Evolutionary conservation across 2,888 invertebrate genomes (phyloP).

Genomic region (Meta bourneti): DNA sequence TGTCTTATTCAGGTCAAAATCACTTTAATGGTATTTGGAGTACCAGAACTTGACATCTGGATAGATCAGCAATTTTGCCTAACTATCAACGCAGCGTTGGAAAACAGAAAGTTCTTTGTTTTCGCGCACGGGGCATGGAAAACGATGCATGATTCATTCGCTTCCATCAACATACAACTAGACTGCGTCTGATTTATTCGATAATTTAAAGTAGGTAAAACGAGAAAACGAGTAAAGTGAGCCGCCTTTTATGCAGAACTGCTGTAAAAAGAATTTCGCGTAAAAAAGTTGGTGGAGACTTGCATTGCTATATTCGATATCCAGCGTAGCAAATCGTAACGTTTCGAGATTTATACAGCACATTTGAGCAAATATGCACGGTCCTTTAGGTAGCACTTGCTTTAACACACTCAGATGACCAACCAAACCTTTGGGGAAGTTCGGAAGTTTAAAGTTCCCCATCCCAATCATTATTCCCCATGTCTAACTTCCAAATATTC

Average conservation of each 20-base stretch:
- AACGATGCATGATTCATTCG: neutral
- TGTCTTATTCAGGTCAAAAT: too few species aligned
- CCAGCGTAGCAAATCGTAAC: neutral
- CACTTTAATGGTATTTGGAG: too few species aligned
- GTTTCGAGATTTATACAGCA: neutral
- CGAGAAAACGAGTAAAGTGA: constrained; percentile 1
- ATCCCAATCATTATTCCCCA: too few species aligned
- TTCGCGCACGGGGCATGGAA: neutral
- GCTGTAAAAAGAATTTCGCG: neutral
- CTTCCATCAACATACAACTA: neutral
- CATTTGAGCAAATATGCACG: neutral
- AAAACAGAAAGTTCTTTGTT: neutral
- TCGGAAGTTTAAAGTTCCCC: too few species aligned
- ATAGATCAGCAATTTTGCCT: neutral
- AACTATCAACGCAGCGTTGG: neutral
- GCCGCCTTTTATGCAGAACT: neutral
- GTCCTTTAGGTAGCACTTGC: too few species aligned
- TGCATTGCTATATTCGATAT: neutral
- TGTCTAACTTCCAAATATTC: too few species aligned
- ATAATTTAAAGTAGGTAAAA: constrained; percentile 13
- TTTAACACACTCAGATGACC: too few species aligned
- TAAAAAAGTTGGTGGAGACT: neutral
- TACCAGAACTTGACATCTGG: too few species aligned
- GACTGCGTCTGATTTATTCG: constrained; percentile 48
- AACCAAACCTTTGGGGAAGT: too few species aligned